phyloP scores from a whole-genome alignment of 30 jellyfish, hydroid and myxozoan genomes.

The Cassiopea xamachana region DNA sequence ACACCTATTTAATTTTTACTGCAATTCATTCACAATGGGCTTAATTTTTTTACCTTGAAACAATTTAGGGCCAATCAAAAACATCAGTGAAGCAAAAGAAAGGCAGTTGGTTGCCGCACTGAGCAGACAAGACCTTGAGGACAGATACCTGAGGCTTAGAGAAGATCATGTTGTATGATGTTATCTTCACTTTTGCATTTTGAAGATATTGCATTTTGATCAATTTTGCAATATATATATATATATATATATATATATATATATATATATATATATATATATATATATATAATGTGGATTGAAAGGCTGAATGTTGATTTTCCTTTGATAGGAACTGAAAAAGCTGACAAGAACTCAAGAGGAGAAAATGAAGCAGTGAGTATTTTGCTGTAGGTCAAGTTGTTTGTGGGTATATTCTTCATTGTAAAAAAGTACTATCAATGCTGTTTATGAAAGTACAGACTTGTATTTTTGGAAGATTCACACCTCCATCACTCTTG shows the following conservation, averaged over 20 bases:
- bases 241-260: too few species aligned
- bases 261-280: too few species aligned
- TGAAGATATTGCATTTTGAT: background rate
- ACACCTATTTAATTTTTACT: background rate
- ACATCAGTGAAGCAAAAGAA: constrained; percentile 90
- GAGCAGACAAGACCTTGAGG: constrained; percentile 90
- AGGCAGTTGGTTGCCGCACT: constrained; percentile 79
- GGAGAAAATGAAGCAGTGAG: constrained; percentile 93
- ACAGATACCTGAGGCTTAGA: constrained; percentile 84
- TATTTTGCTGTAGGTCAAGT: background rate
- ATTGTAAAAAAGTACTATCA: too few species aligned
- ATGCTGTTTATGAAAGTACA: too few species aligned
- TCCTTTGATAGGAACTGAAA: constrained; percentile 69
- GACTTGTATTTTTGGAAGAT: too few species aligned
- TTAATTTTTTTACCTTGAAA: background rate
- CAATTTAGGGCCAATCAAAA: constrained; percentile 19
- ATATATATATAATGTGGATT: too few species aligned
- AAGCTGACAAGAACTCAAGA: constrained; percentile 85
- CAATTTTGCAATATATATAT: background rate
- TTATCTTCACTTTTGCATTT: background rate
- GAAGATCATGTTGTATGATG: constrained; percentile 86
- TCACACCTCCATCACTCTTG: too few species aligned
- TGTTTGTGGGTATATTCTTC: background rate
- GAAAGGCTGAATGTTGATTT: background rate
- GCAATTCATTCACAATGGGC: background rate